Percentiles rank a stretch among this genome's conserved stretches.
Conservation (phyloP, 53 echinoderm and acorn worm genomes). For the Holothuria leucospilota region DNA sequence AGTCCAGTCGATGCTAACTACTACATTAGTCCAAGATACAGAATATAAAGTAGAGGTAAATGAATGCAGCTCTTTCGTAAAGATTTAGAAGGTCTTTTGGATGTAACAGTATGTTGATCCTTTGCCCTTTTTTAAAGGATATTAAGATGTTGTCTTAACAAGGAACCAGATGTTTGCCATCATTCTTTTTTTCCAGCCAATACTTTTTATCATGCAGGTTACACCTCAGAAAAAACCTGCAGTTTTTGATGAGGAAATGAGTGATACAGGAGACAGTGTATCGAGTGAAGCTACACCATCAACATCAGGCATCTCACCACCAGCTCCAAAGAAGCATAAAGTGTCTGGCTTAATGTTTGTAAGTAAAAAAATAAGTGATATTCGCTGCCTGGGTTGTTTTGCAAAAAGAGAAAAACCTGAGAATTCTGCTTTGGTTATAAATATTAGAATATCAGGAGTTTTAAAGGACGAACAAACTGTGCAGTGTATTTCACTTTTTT, state of each 20-base stretch:
- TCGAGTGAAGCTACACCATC: not conserved
- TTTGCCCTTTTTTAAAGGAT: no score
- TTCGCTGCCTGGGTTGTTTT: not conserved
- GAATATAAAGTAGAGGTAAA: not conserved
- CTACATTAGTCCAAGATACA: constrained; percentile 56
- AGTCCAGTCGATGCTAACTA: constrained; percentile 46
- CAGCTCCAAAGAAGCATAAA: not conserved
- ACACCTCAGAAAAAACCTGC: not conserved
- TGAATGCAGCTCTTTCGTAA: no score
- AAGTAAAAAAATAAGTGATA: not conserved
- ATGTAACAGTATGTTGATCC: no score
- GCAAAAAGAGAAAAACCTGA: no score
- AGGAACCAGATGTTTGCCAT: no score
- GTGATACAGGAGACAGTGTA: not conserved
- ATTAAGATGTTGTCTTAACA: no score
- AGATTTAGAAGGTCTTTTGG: no score
- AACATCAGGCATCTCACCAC: not conserved
- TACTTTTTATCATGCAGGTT: constrained; percentile 2
- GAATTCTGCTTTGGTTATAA: no score
- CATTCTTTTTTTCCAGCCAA: no score
- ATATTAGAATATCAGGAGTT: no score
- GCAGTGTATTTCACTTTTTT: no score
- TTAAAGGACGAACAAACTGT: no score
- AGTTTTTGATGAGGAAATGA: not conserved
- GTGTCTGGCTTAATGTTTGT: constrained; percentile 4